A percentile compares a stretch with the other conserved stretches of the same genome.
These are phyloP conservation scores for Tragelaphus buxtoni DNA, from an alignment of 2,113 vertebrate species.

Conservation along the genomic window DNA sequence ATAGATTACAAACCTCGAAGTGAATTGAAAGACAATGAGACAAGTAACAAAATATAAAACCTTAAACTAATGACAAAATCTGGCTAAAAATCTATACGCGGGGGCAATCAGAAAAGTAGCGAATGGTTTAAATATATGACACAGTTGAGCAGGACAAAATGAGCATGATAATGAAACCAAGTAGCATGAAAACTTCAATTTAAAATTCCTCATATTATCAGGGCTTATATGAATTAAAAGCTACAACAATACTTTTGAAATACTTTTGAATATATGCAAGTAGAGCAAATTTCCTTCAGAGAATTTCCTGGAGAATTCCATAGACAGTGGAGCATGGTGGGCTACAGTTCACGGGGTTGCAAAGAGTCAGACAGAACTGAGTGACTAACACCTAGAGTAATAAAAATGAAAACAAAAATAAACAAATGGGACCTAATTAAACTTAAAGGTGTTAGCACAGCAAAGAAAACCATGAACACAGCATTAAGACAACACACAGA, in stretches of 20 bases:
- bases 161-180: background rate
- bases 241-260: background rate
- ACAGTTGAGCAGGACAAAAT: background rate
- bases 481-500: too few species aligned
- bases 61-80: background rate
- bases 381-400: too few species aligned
- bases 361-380: too few species aligned
- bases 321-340: fast-evolving
- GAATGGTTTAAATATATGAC: background rate
- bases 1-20: background rate
- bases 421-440: too few species aligned
- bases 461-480: too few species aligned
- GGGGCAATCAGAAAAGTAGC: background rate
- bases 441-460: too few species aligned
- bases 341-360: background rate
- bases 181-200: background rate
- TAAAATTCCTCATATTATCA: background rate
- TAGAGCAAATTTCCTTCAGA: background rate
- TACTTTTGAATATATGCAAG: background rate
- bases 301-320: background rate
- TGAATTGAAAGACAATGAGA: background rate
- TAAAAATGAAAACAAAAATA: too few species aligned
- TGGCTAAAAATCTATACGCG: background rate
- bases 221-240: background rate
- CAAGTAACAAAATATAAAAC: background rate